phyloP scores from a whole-genome alignment of 2,797 vertebrate genomes.

The Margarornis squamiger region DNA sequence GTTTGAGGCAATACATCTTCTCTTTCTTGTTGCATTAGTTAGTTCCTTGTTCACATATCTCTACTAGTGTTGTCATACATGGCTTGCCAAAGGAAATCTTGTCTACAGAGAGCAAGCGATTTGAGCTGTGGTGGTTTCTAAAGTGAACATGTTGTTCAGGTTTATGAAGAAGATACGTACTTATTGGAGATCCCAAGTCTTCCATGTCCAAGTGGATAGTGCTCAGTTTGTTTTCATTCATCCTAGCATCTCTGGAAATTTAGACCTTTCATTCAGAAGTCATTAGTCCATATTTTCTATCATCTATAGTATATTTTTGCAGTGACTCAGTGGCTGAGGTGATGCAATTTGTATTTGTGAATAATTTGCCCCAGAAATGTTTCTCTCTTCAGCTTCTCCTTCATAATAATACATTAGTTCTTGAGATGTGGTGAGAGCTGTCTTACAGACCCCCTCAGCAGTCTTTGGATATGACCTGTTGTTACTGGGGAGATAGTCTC shows the following conservation, averaged over 20 bases:
- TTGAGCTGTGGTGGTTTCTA: neutral
- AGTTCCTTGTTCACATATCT: fast-evolving
- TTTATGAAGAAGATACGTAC: neutral
- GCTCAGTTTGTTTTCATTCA: neutral
- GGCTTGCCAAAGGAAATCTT: neutral
- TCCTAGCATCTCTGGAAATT: neutral
- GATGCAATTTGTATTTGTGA: neutral
- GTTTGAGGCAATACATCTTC: neutral
- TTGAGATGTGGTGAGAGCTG: neutral
- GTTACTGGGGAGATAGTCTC: neutral
- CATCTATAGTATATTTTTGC: neutral
- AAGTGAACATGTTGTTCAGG: neutral
- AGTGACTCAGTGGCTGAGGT: neutral
- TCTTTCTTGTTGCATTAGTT: neutral
- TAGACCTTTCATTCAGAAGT: neutral
- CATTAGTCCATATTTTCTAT: neutral
- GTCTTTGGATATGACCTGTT: neutral
- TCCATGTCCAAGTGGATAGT: neutral
- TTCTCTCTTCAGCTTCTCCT: neutral
- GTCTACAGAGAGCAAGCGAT: neutral
- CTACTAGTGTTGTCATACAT: neutral
- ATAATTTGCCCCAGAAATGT: neutral
- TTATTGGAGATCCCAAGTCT: neutral
- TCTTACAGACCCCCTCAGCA: neutral
- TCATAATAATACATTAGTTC: neutral